phyloP scores from a whole-genome alignment of 2,888 invertebrate species.

The Axea sp. region DNA sequence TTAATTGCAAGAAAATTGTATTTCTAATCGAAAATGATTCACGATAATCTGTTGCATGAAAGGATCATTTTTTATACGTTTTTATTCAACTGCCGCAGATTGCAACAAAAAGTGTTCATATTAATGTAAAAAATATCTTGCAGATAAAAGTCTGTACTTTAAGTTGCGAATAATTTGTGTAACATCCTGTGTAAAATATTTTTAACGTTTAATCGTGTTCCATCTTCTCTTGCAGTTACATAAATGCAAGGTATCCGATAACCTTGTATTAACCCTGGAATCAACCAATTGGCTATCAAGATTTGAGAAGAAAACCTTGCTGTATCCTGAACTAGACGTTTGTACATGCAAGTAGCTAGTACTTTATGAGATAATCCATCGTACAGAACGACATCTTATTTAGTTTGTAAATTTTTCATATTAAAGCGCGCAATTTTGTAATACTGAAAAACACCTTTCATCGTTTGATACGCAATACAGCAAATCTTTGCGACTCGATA shows the following conservation, averaged over 20 bases:
- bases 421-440: slow-evolving; percentile 10
- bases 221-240: slow-evolving; percentile 44
- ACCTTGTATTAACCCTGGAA: slow-evolving; percentile 58
- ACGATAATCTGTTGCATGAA: no score
- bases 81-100: no score
- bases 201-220: slow-evolving; percentile 45
- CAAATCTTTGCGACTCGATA: slow-evolving; percentile 2
- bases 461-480: not conserved
- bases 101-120: no score
- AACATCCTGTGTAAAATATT: slow-evolving; percentile 32
- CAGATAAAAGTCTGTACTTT: not conserved
- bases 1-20: no score
- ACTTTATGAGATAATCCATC: slow-evolving; percentile 54
- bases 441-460: not conserved
- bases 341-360: slow-evolving; percentile 42
- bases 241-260: slow-evolving; percentile 50
- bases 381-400: slow-evolving; percentile 43
- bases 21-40: no score
- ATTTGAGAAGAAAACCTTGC: slow-evolving; percentile 55
- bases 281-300: slow-evolving; percentile 55
- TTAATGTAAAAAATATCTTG: no score
- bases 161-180: slow-evolving; percentile 22
- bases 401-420: slow-evolving; percentile 31
- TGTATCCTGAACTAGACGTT: slow-evolving; percentile 38
- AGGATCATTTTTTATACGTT: no score